Evolutionary conservation across 2,113 vertebrate genomes (phyloP).

Genomic region (Triplophysa tibetana): DNA sequence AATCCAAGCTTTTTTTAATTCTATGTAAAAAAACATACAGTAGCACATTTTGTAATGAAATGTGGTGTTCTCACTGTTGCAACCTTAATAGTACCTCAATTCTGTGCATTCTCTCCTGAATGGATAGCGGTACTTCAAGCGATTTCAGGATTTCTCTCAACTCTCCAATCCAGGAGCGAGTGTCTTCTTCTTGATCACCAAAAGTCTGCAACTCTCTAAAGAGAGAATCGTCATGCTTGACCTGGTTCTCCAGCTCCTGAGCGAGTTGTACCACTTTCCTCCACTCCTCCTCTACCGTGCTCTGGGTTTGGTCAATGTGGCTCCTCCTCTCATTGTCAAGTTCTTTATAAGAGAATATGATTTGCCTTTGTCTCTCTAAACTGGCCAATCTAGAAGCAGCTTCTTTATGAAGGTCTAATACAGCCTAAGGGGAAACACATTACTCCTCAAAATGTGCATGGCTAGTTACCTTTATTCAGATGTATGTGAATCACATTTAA

Average conservation of each 20-base stretch:
- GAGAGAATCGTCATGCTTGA: slow-evolving; percentile 54
- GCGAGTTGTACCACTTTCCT: slow-evolving; percentile 57
- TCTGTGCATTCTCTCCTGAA: slow-evolving; percentile 57
- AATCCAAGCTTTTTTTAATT: too few species aligned
- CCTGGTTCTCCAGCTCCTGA: slow-evolving; percentile 42
- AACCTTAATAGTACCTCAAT: slow-evolving; percentile 61
- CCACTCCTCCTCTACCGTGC: slow-evolving; percentile 69
- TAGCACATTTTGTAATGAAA: too few species aligned
- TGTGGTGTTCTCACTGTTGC: neutral
- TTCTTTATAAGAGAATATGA: slow-evolving; percentile 58
- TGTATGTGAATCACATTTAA: neutral
- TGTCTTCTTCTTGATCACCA: slow-evolving; percentile 42
- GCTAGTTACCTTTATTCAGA: neutral
- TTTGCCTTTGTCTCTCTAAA: slow-evolving; percentile 57
- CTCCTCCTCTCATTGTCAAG: slow-evolving; percentile 50
- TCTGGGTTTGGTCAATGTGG: slow-evolving; percentile 57
- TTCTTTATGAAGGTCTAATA: slow-evolving; percentile 49
- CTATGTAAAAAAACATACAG: too few species aligned
- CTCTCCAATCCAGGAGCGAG: slow-evolving; percentile 55
- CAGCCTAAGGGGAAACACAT: slow-evolving; percentile 36
- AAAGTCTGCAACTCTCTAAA: slow-evolving; percentile 58
- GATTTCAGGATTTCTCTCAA: slow-evolving; percentile 53
- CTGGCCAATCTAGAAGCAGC: slow-evolving; percentile 40
- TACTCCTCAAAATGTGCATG: slow-evolving; percentile 47
- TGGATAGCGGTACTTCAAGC: slow-evolving; percentile 28